A percentile compares a stretch with the other conserved stretches of the same genome.
phyloP scores from a whole-genome alignment of 2,888 invertebrate species.

The Aphidius colemani region DNA sequence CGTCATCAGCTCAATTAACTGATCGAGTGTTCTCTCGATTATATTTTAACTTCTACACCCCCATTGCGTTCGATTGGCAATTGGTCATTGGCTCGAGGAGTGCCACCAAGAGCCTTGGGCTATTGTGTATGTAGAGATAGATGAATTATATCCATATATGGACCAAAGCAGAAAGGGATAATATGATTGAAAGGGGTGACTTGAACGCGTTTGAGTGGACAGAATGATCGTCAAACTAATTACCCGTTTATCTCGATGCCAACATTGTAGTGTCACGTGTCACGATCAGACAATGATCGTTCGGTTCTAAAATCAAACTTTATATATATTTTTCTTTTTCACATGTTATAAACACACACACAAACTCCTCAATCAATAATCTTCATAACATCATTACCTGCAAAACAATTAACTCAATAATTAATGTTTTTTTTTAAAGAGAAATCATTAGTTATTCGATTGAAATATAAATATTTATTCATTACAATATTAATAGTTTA shows the following conservation, averaged over 20 bases:
- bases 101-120: background rate
- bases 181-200: conserved; percentile 18
- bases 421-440: no score
- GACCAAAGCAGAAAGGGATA: background rate
- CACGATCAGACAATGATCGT: conserved; percentile 13
- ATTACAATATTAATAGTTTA: no score
- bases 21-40: conserved; percentile 47
- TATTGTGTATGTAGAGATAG: conserved; percentile 10
- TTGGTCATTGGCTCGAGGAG: conserved; percentile 13
- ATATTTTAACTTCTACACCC: conserved; percentile 39
- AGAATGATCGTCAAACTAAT: conserved; percentile 25
- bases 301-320: no score
- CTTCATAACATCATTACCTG: no score
- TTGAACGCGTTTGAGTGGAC: conserved; percentile 23
- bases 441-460: no score
- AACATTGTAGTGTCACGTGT: conserved; percentile 27
- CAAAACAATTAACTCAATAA: no score
- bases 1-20: conserved; percentile 40
- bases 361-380: no score
- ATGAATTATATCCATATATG: background rate
- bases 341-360: no score
- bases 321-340: no score
- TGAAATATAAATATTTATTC: no score
- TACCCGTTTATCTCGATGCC: conserved; percentile 26
- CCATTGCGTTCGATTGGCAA: background rate